Percentiles rank a stretch among this genome's conserved stretches.
These are phyloP conservation scores for Eurypyga helias DNA, from an alignment of 2,113 vertebrate genomes.

Conservation along the genomic window DNA sequence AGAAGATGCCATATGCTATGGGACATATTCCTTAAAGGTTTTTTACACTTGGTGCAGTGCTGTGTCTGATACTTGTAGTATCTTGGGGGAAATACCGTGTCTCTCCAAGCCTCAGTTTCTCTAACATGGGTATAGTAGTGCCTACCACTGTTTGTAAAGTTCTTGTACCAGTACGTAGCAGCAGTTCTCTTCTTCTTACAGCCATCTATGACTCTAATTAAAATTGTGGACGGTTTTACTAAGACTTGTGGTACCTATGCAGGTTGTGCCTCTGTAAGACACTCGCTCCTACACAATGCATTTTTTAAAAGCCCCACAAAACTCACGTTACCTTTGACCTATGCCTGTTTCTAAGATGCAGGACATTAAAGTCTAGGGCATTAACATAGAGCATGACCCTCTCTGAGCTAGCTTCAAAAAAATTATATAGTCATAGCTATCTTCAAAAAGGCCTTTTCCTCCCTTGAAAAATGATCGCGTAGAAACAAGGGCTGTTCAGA, in stretches of 20 bases:
- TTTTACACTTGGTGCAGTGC: neutral
- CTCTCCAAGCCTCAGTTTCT: neutral
- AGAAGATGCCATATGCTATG: neutral
- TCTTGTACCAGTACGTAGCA: neutral
- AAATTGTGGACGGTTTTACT: neutral
- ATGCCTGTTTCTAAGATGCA: neutral
- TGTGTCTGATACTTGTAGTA: neutral
- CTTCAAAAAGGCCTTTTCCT: neutral
- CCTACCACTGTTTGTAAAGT: neutral
- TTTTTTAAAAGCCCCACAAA: neutral
- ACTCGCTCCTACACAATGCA: neutral
- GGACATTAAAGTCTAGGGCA: neutral
- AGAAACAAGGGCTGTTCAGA: neutral
- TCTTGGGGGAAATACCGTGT: neutral
- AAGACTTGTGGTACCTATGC: neutral
- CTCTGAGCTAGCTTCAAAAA: neutral
- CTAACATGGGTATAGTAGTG: neutral
- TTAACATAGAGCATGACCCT: neutral
- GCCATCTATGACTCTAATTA: neutral
- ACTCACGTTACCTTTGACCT: neutral
- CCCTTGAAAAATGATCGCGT: neutral
- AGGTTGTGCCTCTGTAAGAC: neutral
- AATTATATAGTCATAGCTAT: neutral
- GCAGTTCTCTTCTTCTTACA: neutral
- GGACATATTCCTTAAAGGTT: neutral